These are phyloP conservation scores for Varanus komodoensis DNA, from an alignment of 2,113 vertebrate species.

Conservation along the genomic window DNA sequence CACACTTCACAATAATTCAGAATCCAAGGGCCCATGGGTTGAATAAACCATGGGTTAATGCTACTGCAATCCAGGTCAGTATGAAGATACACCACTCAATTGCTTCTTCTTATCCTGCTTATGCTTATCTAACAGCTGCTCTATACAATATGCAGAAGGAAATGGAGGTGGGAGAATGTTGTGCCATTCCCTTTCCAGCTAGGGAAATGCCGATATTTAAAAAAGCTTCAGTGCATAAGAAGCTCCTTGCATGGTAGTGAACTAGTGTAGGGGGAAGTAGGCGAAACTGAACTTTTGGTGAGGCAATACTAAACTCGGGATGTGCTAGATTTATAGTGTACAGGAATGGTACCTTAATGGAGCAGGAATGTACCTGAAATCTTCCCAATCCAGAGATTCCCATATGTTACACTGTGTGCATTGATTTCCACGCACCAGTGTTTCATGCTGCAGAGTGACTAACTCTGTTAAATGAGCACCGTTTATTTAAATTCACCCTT, in stretches of 20 bases:
- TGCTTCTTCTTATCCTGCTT: background rate
- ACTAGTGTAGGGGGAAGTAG: background rate
- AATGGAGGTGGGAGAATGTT: background rate
- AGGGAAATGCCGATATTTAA: background rate
- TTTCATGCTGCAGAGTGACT: background rate
- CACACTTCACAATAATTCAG: too few species aligned
- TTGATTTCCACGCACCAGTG: background rate
- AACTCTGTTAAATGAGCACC: background rate
- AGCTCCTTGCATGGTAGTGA: background rate
- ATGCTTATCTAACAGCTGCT: background rate
- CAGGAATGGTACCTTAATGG: background rate
- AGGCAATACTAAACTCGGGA: too few species aligned
- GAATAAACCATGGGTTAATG: too few species aligned
- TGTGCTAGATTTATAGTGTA: background rate
- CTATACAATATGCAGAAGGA: background rate
- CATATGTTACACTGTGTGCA: background rate
- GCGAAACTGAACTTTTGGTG: background rate
- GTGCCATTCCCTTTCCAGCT: background rate
- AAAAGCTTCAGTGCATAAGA: too few species aligned
- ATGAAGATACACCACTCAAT: background rate
- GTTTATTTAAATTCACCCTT: conserved; percentile 42
- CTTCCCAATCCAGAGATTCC: background rate
- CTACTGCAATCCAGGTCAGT: too few species aligned
- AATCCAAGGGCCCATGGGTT: too few species aligned
- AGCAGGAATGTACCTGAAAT: background rate